Percentiles rank a stretch among this genome's conserved stretches.
These are phyloP conservation scores for Triplophysa rosa DNA, from an alignment of 2,113 vertebrate species.

Conservation along the genomic window DNA sequence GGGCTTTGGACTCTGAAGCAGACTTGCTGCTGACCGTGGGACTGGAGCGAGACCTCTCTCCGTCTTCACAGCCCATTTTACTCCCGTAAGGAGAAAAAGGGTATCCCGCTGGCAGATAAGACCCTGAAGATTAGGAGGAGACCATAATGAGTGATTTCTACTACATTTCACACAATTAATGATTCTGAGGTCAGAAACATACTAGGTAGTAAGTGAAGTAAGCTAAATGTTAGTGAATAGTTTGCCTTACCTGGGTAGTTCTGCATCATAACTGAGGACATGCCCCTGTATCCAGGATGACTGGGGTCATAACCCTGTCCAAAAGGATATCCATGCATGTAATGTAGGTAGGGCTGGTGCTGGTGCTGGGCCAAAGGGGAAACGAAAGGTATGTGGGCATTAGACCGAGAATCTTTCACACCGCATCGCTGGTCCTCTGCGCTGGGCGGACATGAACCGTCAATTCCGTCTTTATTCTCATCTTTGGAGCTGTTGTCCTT, in stretches of 20 bases:
- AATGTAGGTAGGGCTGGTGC: constrained; percentile 96
- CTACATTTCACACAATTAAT: neutral
- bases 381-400: constrained; percentile 90
- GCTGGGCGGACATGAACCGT: constrained; percentile 77
- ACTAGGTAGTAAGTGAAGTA: too few species aligned
- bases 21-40: constrained; percentile 90
- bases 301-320: constrained; percentile 94
- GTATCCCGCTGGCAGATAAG: constrained; percentile 93
- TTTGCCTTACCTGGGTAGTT: constrained; percentile 90
- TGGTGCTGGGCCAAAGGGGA: constrained; percentile 89
- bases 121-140: constrained; percentile 72
- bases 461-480: constrained; percentile 84
- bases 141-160: neutral
- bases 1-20: constrained; percentile 91
- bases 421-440: constrained; percentile 85
- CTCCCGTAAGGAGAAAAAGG: constrained; percentile 93
- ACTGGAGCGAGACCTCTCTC: constrained; percentile 92
- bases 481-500: constrained; percentile 89
- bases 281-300: constrained; percentile 93
- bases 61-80: constrained; percentile 88
- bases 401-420: constrained; percentile 89
- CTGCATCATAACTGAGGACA: constrained; percentile 99
- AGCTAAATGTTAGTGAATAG: neutral
- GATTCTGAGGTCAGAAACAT: too few species aligned
- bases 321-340: constrained; percentile 98